Evolutionary conservation across 1,140 invertebrate genomes (phyloP), one percentile per base, ranked within the genome.

Genomic region (Drosophila pallidifrons): DNA sequence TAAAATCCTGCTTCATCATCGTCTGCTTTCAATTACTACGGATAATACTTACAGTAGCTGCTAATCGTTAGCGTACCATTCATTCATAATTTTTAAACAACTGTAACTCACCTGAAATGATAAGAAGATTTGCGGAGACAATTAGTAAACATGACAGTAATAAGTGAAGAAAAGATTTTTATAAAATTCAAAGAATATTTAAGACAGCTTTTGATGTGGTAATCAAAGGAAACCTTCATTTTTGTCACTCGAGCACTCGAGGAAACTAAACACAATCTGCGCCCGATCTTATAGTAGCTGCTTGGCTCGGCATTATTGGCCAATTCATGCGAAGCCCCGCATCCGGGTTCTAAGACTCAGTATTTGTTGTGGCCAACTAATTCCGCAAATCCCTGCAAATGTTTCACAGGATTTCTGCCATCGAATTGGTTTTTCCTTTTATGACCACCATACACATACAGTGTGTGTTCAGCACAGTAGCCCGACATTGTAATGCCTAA

Each of bases 401-500:
- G 83, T 75, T 88, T 83, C 73, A 69, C 77, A 83, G 82, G 65
- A 85, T 77, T 83, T 83, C 67, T 71, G 66, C 38, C 76, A 43
- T 87, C 70, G 64, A 87, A 87, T 86, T 86, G 82, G 82, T 86
- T 87, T 87, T 67, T 67, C 79, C 79, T 87, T 82, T 82, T 78
- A 86, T 51, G 82, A 59, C 54, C 75, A 61, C 77, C 77, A 70
- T 4, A 57, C 51, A 52, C 3, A 32, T 2, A 13, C 28, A 38
- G 25, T 28, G 6, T 5, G 57, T 16, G 3, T 13, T 13, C 32
- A 7, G 46, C 54, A 70, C 60, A 80, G 88, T 32, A 32, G 30
- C 30, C 35, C 35, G 35, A 47, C 80, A 79, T 85, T 88, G 80
- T 83, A 81, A 83, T 83, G 81, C 83, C 83, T 89, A 88, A 88